Evolutionary conservation across 2,888 invertebrate genomes (phyloP), one percentile per base, ranked within the genome.

Genomic region (Dicycla oo): DNA sequence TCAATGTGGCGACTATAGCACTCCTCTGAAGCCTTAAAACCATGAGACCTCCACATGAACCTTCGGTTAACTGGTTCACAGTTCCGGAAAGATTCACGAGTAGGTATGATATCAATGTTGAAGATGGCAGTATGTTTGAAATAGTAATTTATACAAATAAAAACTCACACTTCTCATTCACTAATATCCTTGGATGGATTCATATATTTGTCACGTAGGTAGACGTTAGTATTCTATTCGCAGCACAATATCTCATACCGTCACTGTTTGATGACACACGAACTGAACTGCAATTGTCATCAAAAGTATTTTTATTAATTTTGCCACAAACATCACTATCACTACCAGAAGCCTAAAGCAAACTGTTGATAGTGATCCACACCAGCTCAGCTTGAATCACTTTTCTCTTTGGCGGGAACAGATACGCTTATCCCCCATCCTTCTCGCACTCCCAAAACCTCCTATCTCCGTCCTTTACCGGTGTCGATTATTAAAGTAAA

Each of bases 401-500:
- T 93, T 91, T 91, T 83, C 89, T 90, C 91, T 91, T 92, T 93
- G 94, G 93, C 94, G 94, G 94, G 94, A 94, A 94, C 91, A 90
- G 90, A 94, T 92, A 92, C 91, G 91, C 88, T 89, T 82, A 82
- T 87, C 71, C 76, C 65, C 67, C 75, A 15, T 93, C 94, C 88
- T 89, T 23, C 64, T 95, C 82, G 10, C 86, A 77, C 93, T 54
- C 11, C 43, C 15, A 3, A 4, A n/a, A n/a, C 5, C 3, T 10
- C 58, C 11, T 88, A 89, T 91, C 75, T 72, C 63, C 65, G 56
- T 88, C 88, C 88, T 87, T 87, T 85, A 88, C 84, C 73, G 75
- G 86, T 90, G 92, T 91, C 95, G 95, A 95, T 95, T 95, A 95
- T 95, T 95, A 94, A 94, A 94, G 91, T 93, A 92, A 93, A 94